These are phyloP conservation scores for Camponotus vicinus DNA, from an alignment of 1,140 invertebrate species.

Conservation along the genomic window DNA sequence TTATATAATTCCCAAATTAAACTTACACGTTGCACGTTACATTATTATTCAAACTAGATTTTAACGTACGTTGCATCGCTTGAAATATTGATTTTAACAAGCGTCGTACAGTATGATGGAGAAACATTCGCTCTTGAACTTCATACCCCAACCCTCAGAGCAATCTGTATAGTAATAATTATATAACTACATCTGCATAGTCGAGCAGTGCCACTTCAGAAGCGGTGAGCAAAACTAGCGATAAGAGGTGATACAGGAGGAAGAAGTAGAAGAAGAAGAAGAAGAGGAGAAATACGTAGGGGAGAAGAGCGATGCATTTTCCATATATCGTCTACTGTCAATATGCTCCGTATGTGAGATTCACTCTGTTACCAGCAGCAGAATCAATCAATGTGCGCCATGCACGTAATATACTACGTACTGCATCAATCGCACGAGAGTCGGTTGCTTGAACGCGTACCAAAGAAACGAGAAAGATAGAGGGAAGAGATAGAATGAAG, in stretches of 20 bases:
- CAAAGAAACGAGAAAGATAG: slow-evolving; percentile 41
- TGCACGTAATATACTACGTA: slow-evolving; percentile 62
- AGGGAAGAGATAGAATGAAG: background rate
- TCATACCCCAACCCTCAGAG: slow-evolving; percentile 27
- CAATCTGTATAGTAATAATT: slow-evolving; percentile 43
- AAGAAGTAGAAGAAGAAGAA: slow-evolving; percentile 27
- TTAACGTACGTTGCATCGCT: background rate
- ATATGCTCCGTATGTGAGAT: slow-evolving; percentile 55
- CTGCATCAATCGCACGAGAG: slow-evolving; percentile 45
- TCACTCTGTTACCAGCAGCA: slow-evolving; percentile 43
- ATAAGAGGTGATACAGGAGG: slow-evolving; percentile 50
- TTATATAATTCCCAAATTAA: slow-evolving; percentile 6
- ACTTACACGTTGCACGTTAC: background rate
- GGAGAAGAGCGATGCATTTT: slow-evolving; percentile 60
- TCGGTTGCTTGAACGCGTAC: slow-evolving; percentile 41
- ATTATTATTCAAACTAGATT: background rate
- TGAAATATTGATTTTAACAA: slow-evolving; percentile 26
- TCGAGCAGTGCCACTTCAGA: slow-evolving; percentile 72
- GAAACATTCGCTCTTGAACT: slow-evolving; percentile 44
- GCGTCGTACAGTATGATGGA: background rate
- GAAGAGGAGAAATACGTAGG: background rate
- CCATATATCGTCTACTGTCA: slow-evolving; percentile 36
- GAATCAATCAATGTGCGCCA: slow-evolving; percentile 55
- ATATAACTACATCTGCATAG: slow-evolving; percentile 57
- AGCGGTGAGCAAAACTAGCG: slow-evolving; percentile 67